Evolutionary conservation across 2,113 vertebrate species (phyloP).

Genomic region (Anseranas semipalmata): DNA sequence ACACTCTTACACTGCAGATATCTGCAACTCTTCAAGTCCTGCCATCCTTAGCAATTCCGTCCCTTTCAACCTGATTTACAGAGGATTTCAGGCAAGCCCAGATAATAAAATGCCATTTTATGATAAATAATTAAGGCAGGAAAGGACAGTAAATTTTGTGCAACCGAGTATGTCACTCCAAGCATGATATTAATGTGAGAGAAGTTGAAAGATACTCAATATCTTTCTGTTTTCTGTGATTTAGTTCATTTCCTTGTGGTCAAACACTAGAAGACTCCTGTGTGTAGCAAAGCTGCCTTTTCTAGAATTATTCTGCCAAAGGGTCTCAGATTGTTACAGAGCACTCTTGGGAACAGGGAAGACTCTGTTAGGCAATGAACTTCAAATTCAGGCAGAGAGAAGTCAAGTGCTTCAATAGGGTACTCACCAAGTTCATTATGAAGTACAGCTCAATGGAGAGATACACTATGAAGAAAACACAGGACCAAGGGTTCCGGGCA

Average conservation of each 20-base stretch:
- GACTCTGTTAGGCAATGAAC: not conserved
- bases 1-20: not conserved
- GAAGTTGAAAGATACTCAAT: not conserved
- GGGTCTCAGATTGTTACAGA: not conserved
- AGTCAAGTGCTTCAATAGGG: not conserved
- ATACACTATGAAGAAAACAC: constrained; percentile 97
- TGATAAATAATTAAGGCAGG: constrained; percentile 54
- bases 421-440: constrained; percentile 94
- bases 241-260: constrained; percentile 36
- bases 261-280: not conserved
- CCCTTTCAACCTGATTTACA: constrained; percentile 58
- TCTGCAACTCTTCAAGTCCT: not conserved
- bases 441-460: constrained; percentile 99
- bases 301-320: constrained; percentile 1
- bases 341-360: not conserved
- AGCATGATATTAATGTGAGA: constrained; percentile 26
- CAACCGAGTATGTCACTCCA: not conserved
- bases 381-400: not conserved
- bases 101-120: constrained; percentile 58
- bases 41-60: not conserved
- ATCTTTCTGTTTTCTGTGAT: constrained; percentile 33
- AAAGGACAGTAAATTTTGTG: constrained; percentile 40
- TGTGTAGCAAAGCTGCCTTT: not conserved
- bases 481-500: constrained; percentile 93
- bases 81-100: constrained; percentile 37